phyloP scores from a whole-genome alignment of 92 coral and sea anemone species.

The Virgularia gustaviana region DNA sequence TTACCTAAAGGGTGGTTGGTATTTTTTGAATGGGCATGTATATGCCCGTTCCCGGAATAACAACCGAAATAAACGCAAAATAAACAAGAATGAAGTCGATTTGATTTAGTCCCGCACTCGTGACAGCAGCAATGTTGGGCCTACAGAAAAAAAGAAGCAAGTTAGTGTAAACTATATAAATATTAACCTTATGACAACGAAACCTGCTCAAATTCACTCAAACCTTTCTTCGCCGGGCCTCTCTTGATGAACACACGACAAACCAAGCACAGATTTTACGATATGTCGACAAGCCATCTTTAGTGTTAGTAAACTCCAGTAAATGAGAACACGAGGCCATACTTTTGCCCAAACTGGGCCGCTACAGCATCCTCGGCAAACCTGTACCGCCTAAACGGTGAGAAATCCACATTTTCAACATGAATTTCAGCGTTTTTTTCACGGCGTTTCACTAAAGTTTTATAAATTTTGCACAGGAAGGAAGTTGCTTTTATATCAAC shows the following conservation, averaged over 20 bases:
- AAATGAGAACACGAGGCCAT: constrained; percentile 38
- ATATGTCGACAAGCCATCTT: constrained; percentile 68
- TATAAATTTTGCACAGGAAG: too few species aligned
- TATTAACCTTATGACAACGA: constrained; percentile 9
- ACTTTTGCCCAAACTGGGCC: too few species aligned
- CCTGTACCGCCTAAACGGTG: constrained; percentile 34
- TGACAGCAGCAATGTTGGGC: constrained; percentile 82
- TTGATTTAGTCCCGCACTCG: constrained; percentile 87
- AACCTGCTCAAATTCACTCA: constrained; percentile 34
- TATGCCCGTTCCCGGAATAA: constrained; percentile 91
- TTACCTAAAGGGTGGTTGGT: constrained; percentile 88
- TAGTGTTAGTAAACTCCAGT: constrained; percentile 20
- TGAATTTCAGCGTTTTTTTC: too few species aligned
- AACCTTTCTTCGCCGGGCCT: constrained; percentile 97
- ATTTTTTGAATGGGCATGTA: constrained; percentile 83
- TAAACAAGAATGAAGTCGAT: constrained; percentile 91
- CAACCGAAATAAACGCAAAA: constrained; percentile 97
- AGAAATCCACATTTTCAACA: not conserved
- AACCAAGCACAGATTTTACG: constrained; percentile 88
- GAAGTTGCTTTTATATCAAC: too few species aligned
- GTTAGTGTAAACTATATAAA: not conserved
- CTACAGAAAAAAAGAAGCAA: constrained; percentile 55
- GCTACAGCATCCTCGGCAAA: not conserved
- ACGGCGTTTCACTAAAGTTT: too few species aligned
- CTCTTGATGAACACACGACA: constrained; percentile 75